Percentiles rank a stretch among this genome's conserved stretches.
phyloP scores from a whole-genome alignment of 2,797 vertebrate genomes.

The Poecilia picta region DNA sequence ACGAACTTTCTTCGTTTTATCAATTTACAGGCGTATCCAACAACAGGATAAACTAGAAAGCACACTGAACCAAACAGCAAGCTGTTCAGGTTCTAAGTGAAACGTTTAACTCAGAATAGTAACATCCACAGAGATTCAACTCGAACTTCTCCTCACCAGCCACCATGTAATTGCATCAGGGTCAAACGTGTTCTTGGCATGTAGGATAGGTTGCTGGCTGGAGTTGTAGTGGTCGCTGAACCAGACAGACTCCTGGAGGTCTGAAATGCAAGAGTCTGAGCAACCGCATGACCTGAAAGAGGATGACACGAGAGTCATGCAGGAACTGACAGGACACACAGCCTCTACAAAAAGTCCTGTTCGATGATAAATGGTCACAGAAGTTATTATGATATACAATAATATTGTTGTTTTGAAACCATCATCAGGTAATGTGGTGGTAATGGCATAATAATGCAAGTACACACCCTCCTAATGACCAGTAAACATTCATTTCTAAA shows the following conservation, averaged over 20 bases:
- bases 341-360: no score
- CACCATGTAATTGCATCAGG: slow-evolving; percentile 72
- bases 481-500: no score
- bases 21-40: neutral
- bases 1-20: neutral
- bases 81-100: neutral
- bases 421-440: no score
- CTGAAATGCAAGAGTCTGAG: slow-evolving; percentile 65
- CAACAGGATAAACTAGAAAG: neutral
- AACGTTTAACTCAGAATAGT: neutral
- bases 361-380: no score
- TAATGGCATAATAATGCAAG: no score
- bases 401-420: no score
- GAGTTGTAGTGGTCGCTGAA: slow-evolving; percentile 74
- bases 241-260: slow-evolving; percentile 67
- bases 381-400: no score
- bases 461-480: no score
- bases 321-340: neutral
- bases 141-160: slow-evolving; percentile 76
- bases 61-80: neutral
- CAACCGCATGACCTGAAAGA: slow-evolving; percentile 73
- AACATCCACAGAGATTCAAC: neutral
- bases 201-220: slow-evolving; percentile 73
- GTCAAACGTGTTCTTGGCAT: slow-evolving; percentile 57
- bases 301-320: slow-evolving; percentile 4